A percentile compares a stretch with the other conserved stretches of the same genome.
These are phyloP conservation scores for Australoheros scitulus DNA, from an alignment of 2,113 vertebrate species.

Conservation along the genomic window DNA sequence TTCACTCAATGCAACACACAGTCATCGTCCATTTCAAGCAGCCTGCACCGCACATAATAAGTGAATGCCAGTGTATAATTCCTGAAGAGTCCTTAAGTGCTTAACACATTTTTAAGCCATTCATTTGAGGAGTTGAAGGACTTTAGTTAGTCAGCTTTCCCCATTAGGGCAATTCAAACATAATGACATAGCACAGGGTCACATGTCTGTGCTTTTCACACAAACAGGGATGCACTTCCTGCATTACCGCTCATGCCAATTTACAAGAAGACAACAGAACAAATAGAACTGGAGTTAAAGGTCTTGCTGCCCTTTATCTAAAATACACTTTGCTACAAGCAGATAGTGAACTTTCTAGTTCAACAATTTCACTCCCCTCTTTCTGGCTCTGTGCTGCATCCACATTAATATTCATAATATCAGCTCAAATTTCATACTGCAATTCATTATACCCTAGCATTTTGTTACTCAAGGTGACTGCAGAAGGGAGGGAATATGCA, in stretches of 20 bases:
- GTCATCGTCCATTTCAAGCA: slow-evolving; percentile 22
- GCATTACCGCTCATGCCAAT: slow-evolving; percentile 30
- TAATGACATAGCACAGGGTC: neutral
- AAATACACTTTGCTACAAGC: slow-evolving; percentile 11
- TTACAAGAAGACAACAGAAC: slow-evolving; percentile 37
- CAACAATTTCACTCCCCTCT: slow-evolving; percentile 10
- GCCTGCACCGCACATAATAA: neutral
- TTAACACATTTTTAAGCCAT: slow-evolving; percentile 3
- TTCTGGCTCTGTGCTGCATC: slow-evolving; percentile 30
- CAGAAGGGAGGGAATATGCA: neutral
- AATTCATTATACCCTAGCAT: slow-evolving; percentile 56
- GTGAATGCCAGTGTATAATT: neutral
- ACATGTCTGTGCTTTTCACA: neutral
- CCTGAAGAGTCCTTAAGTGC: neutral
- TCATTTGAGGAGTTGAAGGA: neutral
- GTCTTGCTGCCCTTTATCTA: slow-evolving; percentile 58
- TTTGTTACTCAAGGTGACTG: slow-evolving; percentile 63
- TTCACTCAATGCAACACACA: slow-evolving; percentile 4
- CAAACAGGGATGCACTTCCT: neutral
- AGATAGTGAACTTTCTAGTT: slow-evolving; percentile 17
- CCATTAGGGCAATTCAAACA: neutral
- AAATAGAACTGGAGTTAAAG: slow-evolving; percentile 51
- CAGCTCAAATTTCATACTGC: slow-evolving; percentile 41
- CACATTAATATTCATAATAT: slow-evolving; percentile 71
- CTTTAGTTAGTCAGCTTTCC: neutral